Percentiles rank a stretch among this genome's conserved stretches.
Evolutionary conservation across 2,113 vertebrate species (phyloP).

Genomic region (Gymnocephalus cernua): DNA sequence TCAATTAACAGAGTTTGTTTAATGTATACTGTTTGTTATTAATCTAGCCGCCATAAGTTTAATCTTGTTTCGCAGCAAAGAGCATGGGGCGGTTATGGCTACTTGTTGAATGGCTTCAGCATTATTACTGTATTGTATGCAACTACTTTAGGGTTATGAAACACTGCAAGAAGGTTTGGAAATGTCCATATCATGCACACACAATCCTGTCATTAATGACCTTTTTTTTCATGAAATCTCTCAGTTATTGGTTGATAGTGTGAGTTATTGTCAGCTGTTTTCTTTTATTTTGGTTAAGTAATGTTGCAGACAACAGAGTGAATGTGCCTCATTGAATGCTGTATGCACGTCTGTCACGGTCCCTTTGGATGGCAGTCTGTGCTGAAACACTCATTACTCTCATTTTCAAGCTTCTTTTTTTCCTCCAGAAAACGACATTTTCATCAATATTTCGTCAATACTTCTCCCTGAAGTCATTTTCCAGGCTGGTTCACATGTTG

Average conservation of each 20-base stretch:
- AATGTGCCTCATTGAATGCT: conserved; percentile 35
- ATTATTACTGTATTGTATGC: conserved; percentile 35
- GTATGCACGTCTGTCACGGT: conserved; percentile 24
- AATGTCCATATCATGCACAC: not conserved
- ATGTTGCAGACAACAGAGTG: conserved; percentile 11
- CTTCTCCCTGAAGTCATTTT: not conserved
- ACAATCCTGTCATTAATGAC: conserved; percentile 48
- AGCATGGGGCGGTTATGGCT: conserved; percentile 41
- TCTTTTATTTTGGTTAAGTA: not conserved
- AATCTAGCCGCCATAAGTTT: conserved; percentile 1
- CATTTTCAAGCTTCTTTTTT: not conserved
- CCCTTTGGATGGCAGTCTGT: conserved; percentile 16
- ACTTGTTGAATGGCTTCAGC: conserved; percentile 51
- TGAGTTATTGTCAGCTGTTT: not conserved
- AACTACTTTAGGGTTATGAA: conserved; percentile 7
- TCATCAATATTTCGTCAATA: not conserved
- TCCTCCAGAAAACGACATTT: conserved; percentile 1
- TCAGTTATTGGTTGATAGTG: not conserved
- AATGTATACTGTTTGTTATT: not conserved
- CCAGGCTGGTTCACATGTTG: not conserved
- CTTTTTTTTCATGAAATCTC: conserved; percentile 20
- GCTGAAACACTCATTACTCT: conserved; percentile 10
- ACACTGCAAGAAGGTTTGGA: conserved; percentile 36
- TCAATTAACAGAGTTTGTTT: not conserved
- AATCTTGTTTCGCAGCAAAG: conserved; percentile 13